Evolutionary conservation across 1,140 invertebrate species (phyloP).

Genomic region (Drosophila sechellia): DNA sequence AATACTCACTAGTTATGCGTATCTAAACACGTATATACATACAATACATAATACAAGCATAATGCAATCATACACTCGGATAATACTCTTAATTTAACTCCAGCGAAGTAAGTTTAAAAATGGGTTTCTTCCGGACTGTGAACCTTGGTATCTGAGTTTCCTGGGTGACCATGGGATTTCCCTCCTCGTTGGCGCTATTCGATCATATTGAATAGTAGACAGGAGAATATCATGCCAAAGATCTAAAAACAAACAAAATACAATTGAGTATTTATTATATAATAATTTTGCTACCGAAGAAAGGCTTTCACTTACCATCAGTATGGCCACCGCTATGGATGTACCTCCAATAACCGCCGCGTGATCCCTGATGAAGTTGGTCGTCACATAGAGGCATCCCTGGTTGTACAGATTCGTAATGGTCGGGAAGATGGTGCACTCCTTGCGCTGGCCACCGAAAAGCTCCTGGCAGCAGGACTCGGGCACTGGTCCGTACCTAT

Average conservation of each 20-base stretch:
- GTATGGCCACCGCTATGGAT: slow-evolving; percentile 91
- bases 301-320: slow-evolving; percentile 86
- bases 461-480: slow-evolving; percentile 91
- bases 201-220: slow-evolving; percentile 90
- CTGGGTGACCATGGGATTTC: slow-evolving; percentile 11
- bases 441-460: slow-evolving; percentile 88
- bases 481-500: slow-evolving; percentile 90
- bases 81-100: slow-evolving; percentile 67
- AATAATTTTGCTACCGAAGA: no score
- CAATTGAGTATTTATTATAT: no score
- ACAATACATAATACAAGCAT: slow-evolving; percentile 26
- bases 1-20: slow-evolving; percentile 35
- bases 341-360: slow-evolving; percentile 91
- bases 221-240: slow-evolving; percentile 90
- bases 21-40: slow-evolving; percentile 40
- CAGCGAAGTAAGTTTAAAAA: slow-evolving; percentile 38
- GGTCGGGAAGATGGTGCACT: slow-evolving; percentile 87
- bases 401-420: slow-evolving; percentile 88
- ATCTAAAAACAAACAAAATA: slow-evolving; percentile 70
- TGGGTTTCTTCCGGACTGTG: slow-evolving; percentile 44
- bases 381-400: slow-evolving; percentile 90
- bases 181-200: slow-evolving; percentile 85
- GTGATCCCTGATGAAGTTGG: slow-evolving; percentile 90
- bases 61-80: slow-evolving; percentile 52
- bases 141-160: slow-evolving; percentile 2